Conservation (phyloP, 2,888 invertebrate species). For the Busseola fusca region DNA sequence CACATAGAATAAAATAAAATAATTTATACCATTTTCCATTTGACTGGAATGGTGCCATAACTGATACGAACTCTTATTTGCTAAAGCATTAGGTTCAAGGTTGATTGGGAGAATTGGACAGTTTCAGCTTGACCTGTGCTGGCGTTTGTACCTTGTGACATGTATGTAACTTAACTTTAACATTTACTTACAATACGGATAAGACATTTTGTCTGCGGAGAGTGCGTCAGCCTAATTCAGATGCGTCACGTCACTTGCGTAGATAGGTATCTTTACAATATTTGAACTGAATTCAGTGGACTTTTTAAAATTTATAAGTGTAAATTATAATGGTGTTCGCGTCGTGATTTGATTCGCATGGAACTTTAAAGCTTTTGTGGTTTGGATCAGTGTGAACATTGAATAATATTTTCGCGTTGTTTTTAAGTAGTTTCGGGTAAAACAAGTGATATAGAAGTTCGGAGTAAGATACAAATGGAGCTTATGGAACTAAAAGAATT, state of each 20-base stretch:
- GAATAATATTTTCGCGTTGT: conserved; percentile 18
- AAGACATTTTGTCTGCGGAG: background rate
- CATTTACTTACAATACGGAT: background rate
- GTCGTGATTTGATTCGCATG: conserved; percentile 12
- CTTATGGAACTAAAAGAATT: background rate
- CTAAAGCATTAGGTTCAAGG: no score
- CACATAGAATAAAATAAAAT: background rate
- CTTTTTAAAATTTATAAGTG: conserved; percentile 39
- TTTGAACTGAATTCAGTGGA: conserved; percentile 45
- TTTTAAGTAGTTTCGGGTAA: conserved; percentile 18
- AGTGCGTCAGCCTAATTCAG: conserved; percentile 35
- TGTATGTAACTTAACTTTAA: no score
- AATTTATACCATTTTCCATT: background rate
- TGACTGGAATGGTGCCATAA: background rate
- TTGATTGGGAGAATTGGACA: no score
- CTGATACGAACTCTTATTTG: no score
- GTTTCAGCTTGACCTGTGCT: no score
- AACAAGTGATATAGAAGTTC: background rate
- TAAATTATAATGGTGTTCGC: conserved; percentile 17
- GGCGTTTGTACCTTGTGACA: background rate
- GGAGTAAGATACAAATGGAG: conserved; percentile 35
- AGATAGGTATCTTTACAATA: conserved; percentile 12
- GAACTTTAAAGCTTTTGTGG: conserved; percentile 16
- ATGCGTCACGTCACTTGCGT: conserved; percentile 2
- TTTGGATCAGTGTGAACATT: conserved; percentile 22